Evolutionary conservation across 2,113 vertebrate genomes (phyloP).

Genomic region (Aythya baeri): DNA sequence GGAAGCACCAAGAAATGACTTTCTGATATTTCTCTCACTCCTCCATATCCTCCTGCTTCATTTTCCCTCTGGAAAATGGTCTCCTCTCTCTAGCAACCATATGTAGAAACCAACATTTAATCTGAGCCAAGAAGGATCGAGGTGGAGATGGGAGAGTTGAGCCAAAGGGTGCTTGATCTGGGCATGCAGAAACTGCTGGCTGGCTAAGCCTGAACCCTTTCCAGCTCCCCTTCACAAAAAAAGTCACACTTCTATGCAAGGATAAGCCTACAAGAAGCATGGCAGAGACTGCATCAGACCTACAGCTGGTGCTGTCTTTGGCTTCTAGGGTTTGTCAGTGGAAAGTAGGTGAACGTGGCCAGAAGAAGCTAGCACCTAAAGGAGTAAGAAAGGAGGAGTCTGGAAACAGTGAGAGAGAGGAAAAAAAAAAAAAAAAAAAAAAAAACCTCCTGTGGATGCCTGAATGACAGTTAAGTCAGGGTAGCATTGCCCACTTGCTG

Average conservation of each 20-base stretch:
- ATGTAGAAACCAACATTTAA: background rate
- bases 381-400: background rate
- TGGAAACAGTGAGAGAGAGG: background rate
- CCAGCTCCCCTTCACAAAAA: background rate
- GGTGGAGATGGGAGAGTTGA: background rate
- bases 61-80: background rate
- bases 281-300: background rate
- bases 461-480: rapidly evolving
- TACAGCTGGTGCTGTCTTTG: background rate
- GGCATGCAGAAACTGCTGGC: background rate
- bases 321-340: background rate
- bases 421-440: background rate
- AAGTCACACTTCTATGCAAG: background rate
- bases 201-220: background rate
- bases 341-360: background rate
- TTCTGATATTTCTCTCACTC: background rate
- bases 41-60: background rate
- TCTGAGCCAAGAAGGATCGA: background rate
- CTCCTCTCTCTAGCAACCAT: background rate
- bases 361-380: background rate
- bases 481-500: background rate
- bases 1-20: background rate
- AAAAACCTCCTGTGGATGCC: background rate
- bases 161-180: slow-evolving; percentile 1
- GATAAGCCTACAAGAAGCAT: background rate